phyloP scores from a whole-genome alignment of 2,113 vertebrate species.

The Clarias batrachus region DNA sequence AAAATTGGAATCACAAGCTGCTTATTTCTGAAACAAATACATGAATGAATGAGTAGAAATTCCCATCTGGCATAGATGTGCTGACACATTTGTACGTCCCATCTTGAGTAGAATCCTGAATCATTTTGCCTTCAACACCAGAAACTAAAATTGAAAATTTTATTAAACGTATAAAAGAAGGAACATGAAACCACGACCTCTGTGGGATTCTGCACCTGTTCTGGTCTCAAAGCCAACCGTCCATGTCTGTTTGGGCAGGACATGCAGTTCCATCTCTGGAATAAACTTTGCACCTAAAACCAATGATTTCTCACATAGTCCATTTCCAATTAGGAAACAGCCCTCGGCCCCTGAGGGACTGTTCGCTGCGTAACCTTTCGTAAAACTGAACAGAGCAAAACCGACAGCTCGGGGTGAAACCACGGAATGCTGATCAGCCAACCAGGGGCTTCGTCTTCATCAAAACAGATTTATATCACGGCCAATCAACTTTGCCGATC shows the following conservation, averaged over 20 bases:
- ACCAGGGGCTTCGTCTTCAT: conserved; percentile 52
- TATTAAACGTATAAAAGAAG: neutral
- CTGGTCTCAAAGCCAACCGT: conserved; percentile 26
- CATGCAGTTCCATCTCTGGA: conserved; percentile 15
- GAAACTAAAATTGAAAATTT: neutral
- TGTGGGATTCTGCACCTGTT: conserved; percentile 62
- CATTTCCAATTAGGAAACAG: conserved; percentile 47
- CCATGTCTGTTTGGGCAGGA: conserved; percentile 34
- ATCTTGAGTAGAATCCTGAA: neutral
- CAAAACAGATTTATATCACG: conserved; percentile 51
- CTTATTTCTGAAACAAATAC: neutral
- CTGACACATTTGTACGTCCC: neutral
- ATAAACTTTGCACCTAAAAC: conserved; percentile 52
- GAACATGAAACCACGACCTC: neutral
- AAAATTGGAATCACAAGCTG: too few relatives aligned
- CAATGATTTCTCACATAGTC: conserved; percentile 45
- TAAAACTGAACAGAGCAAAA: conserved; percentile 36
- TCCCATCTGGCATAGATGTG: neutral
- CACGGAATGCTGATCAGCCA: conserved; percentile 49
- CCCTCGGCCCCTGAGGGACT: conserved; percentile 22
- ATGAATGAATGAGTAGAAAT: neutral
- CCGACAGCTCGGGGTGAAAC: conserved; percentile 43
- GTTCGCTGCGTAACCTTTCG: conserved; percentile 54
- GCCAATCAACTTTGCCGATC: conserved; percentile 52
- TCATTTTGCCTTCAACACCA: neutral